Evolutionary conservation across 1,140 invertebrate genomes (phyloP).

Genomic region (Gerris buenoi): DNA sequence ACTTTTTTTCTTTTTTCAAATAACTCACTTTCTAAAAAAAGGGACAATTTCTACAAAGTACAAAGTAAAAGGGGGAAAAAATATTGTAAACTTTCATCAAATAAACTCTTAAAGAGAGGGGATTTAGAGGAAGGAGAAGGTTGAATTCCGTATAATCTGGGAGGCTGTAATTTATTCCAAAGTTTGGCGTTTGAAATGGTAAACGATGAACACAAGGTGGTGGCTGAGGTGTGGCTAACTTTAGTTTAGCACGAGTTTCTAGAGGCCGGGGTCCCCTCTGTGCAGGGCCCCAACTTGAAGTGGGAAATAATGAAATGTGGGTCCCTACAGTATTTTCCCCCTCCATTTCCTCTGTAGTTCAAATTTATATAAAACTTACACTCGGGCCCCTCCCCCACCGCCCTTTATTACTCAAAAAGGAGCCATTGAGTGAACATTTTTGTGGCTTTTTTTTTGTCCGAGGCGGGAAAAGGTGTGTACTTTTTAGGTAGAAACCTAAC

Average conservation of each 20-base stretch:
- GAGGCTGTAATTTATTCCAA: not conserved
- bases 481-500: too few species aligned
- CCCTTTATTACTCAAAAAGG: not conserved
- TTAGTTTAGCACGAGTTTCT: not conserved
- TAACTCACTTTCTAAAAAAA: too few species aligned
- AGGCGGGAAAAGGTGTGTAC: too few species aligned
- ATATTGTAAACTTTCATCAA: not conserved
- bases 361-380: not conserved
- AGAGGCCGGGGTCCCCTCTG: not conserved
- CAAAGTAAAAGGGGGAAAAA: not conserved
- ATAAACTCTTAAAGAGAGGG: not conserved
- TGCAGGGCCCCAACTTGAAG: not conserved
- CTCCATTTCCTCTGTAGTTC: not conserved
- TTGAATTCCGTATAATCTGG: not conserved
- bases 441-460: too few species aligned
- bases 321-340: not conserved
- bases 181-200: not conserved
- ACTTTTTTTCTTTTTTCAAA: too few species aligned
- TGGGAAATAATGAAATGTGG: not conserved
- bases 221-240: not conserved
- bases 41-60: too few species aligned
- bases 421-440: too few species aligned
- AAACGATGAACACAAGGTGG: not conserved
- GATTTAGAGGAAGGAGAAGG: too few species aligned
- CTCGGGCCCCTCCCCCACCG: not conserved